Evolutionary conservation across 2,113 vertebrate genomes (phyloP), one percentile per base, ranked within the genome.

Genomic region (Atrichornis clamosus): DNA sequence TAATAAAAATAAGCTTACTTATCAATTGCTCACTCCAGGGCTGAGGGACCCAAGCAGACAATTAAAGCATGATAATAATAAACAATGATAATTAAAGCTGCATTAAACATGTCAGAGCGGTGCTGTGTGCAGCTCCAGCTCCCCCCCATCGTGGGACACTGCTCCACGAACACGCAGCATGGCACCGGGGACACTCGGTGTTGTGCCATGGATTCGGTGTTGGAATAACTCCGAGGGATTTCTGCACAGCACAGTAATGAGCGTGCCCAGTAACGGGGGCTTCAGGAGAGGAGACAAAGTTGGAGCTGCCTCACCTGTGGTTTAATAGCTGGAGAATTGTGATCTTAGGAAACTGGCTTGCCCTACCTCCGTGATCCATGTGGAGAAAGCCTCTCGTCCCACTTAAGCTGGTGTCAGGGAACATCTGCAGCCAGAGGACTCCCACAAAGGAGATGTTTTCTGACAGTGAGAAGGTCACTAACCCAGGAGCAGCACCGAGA

Each of bases 391-490:
- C 94, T 87, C 97, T 97, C 65, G 93, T 91, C 84, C 95, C 24
- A 10, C 63, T 90, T 95, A 83, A 96, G 95, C 94, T 15, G 30
- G 86, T 44, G 32, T 86, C 24, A 65, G 92, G 94, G 84, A 62
- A 90, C 74, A 81, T 52, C 74, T 79, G 93, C 41, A 87, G 55
- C 77, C 89, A 11, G 46, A 77, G 70, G 58, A 64, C 89, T 86
- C 87, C 70, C 77, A 33, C 67, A 95, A 96, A 93, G 91, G 96
- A 95, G 65, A 72, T 35, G 35, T 96, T 97, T 96, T 91, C 97
- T 92, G 95, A 91, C 96, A 92, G 93, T 2, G n/a, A 96, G 96
- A 96, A 97, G 97, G 97, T 98, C 95, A 90, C 65, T 64, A 21
- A 86, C 83, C 70, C 27, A n/a, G 92, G 80, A 28, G 55, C 63